Evolutionary conservation across 2,888 invertebrate genomes (phyloP).

Genomic region (Celastrina argiolus): DNA sequence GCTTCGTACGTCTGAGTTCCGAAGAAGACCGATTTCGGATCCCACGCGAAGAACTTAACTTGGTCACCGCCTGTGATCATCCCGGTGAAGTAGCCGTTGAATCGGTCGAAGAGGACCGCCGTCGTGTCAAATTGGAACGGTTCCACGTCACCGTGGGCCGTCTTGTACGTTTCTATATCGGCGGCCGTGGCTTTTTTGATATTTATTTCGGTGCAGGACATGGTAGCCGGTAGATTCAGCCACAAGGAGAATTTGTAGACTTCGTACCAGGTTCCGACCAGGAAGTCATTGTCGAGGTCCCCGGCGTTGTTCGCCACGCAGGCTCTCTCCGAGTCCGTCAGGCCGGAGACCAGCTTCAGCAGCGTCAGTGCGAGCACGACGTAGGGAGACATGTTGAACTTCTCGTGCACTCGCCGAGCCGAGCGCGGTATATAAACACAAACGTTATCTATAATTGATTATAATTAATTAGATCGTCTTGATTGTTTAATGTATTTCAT

Average conservation of each 20-base stretch:
- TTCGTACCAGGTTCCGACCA: slow-evolving; percentile 28
- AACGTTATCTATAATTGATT: not conserved
- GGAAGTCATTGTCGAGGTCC: slow-evolving; percentile 21
- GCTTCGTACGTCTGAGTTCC: not conserved
- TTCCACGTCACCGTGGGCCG: slow-evolving; percentile 6
- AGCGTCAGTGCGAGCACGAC: not conserved
- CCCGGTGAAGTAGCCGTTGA: slow-evolving; percentile 6
- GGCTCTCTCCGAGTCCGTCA: slow-evolving; percentile 18
- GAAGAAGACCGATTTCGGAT: slow-evolving; percentile 15
- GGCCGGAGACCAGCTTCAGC: not conserved
- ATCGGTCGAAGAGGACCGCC: slow-evolving; percentile 17
- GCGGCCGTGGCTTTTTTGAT: slow-evolving; percentile 15
- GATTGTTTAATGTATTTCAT: too few species aligned
- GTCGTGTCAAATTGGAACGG: slow-evolving; percentile 25
- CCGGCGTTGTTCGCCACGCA: slow-evolving; percentile 19
- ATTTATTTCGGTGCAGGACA: not conserved
- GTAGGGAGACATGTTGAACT: not conserved
- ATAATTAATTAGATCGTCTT: too few species aligned
- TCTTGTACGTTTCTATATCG: slow-evolving; percentile 23
- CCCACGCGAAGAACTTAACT: slow-evolving; percentile 22
- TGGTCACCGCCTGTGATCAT: slow-evolving; percentile 24
- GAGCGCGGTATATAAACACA: not conserved
- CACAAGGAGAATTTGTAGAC: slow-evolving; percentile 21
- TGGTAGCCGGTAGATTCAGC: slow-evolving; percentile 5
- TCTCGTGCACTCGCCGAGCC: not conserved